Evolutionary conservation across 2,113 vertebrate genomes (phyloP).

Genomic region (Dipodomys stephensi): DNA sequence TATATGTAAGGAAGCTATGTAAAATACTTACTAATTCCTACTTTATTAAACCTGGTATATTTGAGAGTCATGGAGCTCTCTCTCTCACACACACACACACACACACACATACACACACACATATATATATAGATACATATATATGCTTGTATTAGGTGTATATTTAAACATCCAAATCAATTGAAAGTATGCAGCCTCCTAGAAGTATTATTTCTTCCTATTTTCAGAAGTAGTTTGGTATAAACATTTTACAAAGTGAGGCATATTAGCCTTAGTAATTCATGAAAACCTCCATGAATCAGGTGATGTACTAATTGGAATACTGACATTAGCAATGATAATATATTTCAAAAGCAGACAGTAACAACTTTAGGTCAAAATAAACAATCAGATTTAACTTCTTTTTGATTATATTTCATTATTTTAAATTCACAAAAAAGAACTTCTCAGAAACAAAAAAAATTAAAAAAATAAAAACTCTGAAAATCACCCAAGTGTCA

Average conservation of each 20-base stretch:
- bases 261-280: neutral
- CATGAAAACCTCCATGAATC: neutral
- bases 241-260: neutral
- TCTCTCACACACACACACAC: neutral
- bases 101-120: neutral
- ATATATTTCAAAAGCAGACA: neutral
- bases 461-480: neutral
- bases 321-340: neutral
- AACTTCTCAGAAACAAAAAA: too few relatives aligned
- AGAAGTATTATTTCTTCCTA: neutral
- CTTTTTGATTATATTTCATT: neutral
- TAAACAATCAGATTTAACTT: neutral
- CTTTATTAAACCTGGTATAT: neutral
- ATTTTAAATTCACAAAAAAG: constrained; percentile 13
- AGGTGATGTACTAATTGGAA: neutral
- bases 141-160: neutral
- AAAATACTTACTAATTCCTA: neutral
- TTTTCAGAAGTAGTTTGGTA: neutral
- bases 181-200: neutral
- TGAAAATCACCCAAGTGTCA: neutral
- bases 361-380: neutral
- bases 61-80: neutral
- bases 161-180: neutral
- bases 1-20: neutral
- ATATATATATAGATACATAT: too few relatives aligned